Evolutionary conservation across 2,888 invertebrate species (phyloP).

Genomic region (Aphodius sticticus): DNA sequence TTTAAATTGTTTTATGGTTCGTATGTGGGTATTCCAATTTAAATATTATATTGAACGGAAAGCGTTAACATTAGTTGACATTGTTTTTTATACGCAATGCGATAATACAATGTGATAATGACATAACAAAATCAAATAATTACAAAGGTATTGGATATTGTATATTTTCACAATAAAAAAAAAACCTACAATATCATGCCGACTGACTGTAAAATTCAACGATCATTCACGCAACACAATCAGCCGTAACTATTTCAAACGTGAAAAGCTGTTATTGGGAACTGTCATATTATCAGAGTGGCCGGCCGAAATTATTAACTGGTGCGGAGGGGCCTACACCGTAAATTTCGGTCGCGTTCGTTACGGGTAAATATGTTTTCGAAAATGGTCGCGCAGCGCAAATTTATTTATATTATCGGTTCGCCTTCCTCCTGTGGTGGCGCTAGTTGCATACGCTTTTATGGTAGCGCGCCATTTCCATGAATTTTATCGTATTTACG

Average conservation of each 20-base stretch:
- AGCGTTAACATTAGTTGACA: too few relatives aligned
- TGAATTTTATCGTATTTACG: constrained; percentile 11
- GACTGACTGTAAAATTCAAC: background rate
- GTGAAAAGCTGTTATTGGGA: constrained; percentile 24
- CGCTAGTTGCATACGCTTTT: constrained; percentile 15
- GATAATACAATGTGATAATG: too few relatives aligned
- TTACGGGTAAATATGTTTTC: constrained; percentile 33
- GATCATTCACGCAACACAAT: background rate
- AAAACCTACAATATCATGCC: too few relatives aligned
- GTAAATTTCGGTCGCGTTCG: constrained; percentile 31
- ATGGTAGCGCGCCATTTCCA: background rate
- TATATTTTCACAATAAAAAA: too few relatives aligned
- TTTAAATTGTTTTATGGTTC: too few relatives aligned
- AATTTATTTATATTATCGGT: constrained; percentile 35
- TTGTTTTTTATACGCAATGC: too few relatives aligned
- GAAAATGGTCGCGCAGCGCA: constrained; percentile 33
- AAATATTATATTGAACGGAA: too few relatives aligned
- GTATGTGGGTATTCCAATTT: too few relatives aligned
- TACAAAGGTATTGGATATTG: too few relatives aligned
- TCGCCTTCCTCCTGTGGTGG: constrained; percentile 12
- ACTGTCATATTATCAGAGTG: constrained; percentile 34
- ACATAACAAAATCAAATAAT: too few relatives aligned
- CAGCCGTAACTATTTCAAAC: background rate
- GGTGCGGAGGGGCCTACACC: constrained; percentile 25
- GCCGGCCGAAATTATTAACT: constrained; percentile 33